phyloP scores from a whole-genome alignment of 53 echinoderm and acorn worm genomes.

The Apostichopus leukothele region DNA sequence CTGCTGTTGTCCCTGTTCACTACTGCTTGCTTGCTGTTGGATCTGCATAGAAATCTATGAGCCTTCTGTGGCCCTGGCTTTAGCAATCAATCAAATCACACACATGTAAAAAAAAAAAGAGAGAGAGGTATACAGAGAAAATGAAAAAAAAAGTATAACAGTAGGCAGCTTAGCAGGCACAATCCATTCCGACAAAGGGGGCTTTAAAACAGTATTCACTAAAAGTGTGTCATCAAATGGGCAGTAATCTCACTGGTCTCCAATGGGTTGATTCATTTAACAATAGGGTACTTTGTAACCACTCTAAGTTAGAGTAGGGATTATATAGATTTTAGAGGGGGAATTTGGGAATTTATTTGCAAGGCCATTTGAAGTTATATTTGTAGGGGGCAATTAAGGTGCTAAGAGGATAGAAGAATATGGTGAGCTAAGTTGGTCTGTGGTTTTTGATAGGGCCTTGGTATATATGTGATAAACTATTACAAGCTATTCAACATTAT shows the following conservation, averaged over 20 bases:
- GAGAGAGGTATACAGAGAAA: background rate
- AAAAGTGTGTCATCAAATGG: conserved; percentile 37
- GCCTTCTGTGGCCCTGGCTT: background rate
- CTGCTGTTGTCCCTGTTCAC: conserved; percentile 7
- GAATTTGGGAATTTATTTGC: conserved; percentile 39
- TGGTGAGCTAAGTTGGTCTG: background rate
- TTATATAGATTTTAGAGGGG: conserved; percentile 25
- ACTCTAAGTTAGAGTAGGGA: conserved; percentile 1
- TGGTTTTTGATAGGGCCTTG: background rate
- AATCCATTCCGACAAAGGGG: conserved; percentile 35
- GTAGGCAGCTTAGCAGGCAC: conserved; percentile 3
- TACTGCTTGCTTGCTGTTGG: background rate
- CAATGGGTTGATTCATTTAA: conserved; percentile 38
- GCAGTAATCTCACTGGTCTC: conserved; percentile 2
- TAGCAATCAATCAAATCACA: conserved; percentile 17
- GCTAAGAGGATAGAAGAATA: conserved; percentile 19
- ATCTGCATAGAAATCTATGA: background rate
- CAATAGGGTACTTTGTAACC: conserved; percentile 39
- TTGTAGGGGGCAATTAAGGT: conserved; percentile 43
- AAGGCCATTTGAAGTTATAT: conserved; percentile 35
- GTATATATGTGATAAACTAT: conserved; percentile 3
- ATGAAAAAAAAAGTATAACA: conserved; percentile 5
- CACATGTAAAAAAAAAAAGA: background rate
- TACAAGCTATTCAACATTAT: background rate
- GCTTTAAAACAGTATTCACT: conserved; percentile 22